Conservation (phyloP, 1,140 invertebrate genomes). For the Eulimnadia texana region DNA sequence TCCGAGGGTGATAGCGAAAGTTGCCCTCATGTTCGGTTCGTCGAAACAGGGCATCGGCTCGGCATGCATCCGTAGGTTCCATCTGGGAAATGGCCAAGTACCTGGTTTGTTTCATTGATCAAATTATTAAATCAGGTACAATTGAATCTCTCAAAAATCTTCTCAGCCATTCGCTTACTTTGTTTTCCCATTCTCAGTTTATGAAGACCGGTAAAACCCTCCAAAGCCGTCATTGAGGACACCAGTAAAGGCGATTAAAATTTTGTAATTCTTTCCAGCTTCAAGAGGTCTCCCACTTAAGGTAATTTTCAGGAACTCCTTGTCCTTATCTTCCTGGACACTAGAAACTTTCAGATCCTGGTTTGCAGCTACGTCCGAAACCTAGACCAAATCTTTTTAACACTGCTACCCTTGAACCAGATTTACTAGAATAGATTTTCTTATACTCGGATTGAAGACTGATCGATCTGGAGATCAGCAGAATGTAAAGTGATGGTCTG, state of each 20-base stretch:
- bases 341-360: not conserved
- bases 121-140: not conserved
- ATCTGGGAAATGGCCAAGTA: conserved; percentile 88
- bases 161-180: conserved; percentile 63
- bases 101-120: too few species aligned
- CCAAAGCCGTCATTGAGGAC: conserved; percentile 6
- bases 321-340: not conserved
- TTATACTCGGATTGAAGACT: not conserved
- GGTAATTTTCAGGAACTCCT: conserved; percentile 4
- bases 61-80: conserved; percentile 80
- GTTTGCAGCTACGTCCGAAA: not conserved
- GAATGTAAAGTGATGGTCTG: conserved; percentile 8
- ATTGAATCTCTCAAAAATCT: not conserved
- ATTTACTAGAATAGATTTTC: too few species aligned
- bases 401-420: not conserved
- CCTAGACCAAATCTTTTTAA: not conserved
- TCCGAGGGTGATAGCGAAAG: conserved; percentile 69
- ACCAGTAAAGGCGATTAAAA: conserved; percentile 1
- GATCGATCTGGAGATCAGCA: conserved; percentile 10
- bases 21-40: conserved; percentile 87
- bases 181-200: conserved; percentile 28
- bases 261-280: not conserved
- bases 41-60: conserved; percentile 95
- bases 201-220: conserved; percentile 13
- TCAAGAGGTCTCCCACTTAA: conserved; percentile 24